Evolutionary conservation across 2,113 vertebrate genomes (phyloP), one percentile per base, ranked within the genome.

Genomic region (Prinia subflava): DNA sequence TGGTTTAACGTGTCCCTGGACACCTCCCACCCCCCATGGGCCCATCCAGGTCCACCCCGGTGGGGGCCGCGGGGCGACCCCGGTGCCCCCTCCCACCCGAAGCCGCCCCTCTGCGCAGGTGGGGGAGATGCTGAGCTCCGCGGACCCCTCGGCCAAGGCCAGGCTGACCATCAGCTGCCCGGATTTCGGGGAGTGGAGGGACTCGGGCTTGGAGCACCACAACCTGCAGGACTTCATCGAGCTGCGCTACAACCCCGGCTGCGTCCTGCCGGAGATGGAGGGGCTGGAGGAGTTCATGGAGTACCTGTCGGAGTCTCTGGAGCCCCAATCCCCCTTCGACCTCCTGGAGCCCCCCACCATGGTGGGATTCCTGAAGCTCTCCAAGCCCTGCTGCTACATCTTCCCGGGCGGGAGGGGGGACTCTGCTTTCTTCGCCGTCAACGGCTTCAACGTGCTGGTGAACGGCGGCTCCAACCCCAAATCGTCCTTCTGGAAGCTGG

Each of bases 401-500:
- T 99, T 99, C 93, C 99, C 99, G 0, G 99, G 99, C 0, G 99
- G 99, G 20, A 96, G 98, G 10, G 99, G 99, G 0, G 99, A 99
- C 59, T 98, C 98, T 0, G 99, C 99, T 35, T 99, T 99, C 89
- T 99, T 99, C 3, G 98, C 99, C 0, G 98, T 99, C 13, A 99
- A 98, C 0, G 99, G 99, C 7, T 99, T 99, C 94, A 99, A 99
- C 1, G 88, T 99, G 5, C 55, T 99, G 94, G 98, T 99, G 18
- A 99, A 99, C 0, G 99, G 99, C 0, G 99, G 99, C 19, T 99
- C 99, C 1, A 99, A 99, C 91, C 97, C 98, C 11, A 98, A 98
- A 6, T 98, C 99, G 0, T 98, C 98, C 91, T 99, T 99, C 95
- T 99, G 99, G 99, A 99, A 99, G 92, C 97, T 99, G 94, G 98